phyloP scores from a whole-genome alignment of 2,113 vertebrate genomes.

The Corydoras maculifer region DNA sequence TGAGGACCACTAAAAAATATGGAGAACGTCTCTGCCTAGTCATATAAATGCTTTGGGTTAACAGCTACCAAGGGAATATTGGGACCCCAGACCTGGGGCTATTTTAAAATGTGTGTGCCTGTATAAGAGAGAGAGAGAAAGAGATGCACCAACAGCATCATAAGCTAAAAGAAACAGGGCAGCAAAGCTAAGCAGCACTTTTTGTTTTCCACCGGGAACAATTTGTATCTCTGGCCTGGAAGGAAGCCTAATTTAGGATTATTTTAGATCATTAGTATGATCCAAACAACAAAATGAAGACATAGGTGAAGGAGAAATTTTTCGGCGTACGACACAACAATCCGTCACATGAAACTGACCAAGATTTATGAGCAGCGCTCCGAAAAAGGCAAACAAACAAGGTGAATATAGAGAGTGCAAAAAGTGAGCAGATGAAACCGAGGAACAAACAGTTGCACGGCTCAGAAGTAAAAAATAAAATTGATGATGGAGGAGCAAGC shows the following conservation, averaged over 20 bases:
- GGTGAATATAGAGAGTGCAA: conserved; percentile 9
- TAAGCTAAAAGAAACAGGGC: conserved; percentile 33
- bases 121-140: conserved; percentile 46
- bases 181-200: conserved; percentile 49
- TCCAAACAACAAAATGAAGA: conserved; percentile 28
- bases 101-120: conserved; percentile 30
- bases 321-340: conserved; percentile 54
- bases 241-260: conserved; percentile 54
- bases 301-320: conserved; percentile 12
- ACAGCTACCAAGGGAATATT: conserved; percentile 60
- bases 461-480: conserved; percentile 7
- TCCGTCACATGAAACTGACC: conserved; percentile 56
- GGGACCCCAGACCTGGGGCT: conserved; percentile 43
- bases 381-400: conserved; percentile 49
- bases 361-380: conserved; percentile 61
- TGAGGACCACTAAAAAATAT: conserved; percentile 52
- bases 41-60: conserved; percentile 55
- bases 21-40: conserved; percentile 41
- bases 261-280: conserved; percentile 59
- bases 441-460: conserved; percentile 31
- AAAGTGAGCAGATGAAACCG: conserved; percentile 16
- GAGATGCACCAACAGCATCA: conserved; percentile 27
- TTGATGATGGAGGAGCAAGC: conserved; percentile 10
- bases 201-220: conserved; percentile 50
- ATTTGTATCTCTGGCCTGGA: conserved; percentile 55